These are phyloP conservation scores for Tympanoctomys barrerae DNA, from an alignment of 2,797 vertebrate genomes.

Conservation along the genomic window DNA sequence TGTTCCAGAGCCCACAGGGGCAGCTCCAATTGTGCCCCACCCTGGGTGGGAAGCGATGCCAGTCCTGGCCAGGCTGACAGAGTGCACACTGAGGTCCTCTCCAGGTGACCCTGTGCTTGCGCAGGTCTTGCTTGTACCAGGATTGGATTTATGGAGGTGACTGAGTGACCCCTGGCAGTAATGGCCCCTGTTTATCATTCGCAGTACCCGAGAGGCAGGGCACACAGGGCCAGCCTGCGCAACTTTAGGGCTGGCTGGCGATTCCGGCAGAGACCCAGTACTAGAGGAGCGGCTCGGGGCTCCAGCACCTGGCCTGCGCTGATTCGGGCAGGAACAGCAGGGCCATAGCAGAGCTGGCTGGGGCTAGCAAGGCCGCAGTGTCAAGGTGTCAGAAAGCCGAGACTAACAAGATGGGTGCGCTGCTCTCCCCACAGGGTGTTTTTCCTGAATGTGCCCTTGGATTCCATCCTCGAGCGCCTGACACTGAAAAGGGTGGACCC, in stretches of 20 bases:
- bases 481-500: slow-evolving; percentile 91
- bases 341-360: not conserved
- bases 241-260: rapidly evolving
- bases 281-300: not conserved
- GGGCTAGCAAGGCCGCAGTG: not conserved
- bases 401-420: not conserved
- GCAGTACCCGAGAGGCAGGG: rapidly evolving
- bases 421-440: slow-evolving; percentile 90
- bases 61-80: not conserved
- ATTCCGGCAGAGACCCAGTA: rapidly evolving
- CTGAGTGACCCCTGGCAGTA: not conserved
- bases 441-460: slow-evolving; percentile 92
- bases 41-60: rapidly evolving
- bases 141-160: not conserved
- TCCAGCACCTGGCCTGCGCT: not conserved
- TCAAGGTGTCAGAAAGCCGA: too few relatives aligned
- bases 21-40: not conserved
- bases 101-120: slow-evolving; percentile 24
- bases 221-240: rapidly evolving
- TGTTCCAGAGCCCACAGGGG: rapidly evolving
- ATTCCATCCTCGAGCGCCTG: slow-evolving; percentile 92
- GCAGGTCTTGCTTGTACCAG: not conserved
- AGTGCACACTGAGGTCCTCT: not conserved
- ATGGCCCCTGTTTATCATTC: rapidly evolving
- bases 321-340: not conserved